A percentile compares a stretch with the other conserved stretches of the same genome.
Evolutionary conservation across 2,888 invertebrate species (phyloP).

Genomic region (Cantharis rufa): DNA sequence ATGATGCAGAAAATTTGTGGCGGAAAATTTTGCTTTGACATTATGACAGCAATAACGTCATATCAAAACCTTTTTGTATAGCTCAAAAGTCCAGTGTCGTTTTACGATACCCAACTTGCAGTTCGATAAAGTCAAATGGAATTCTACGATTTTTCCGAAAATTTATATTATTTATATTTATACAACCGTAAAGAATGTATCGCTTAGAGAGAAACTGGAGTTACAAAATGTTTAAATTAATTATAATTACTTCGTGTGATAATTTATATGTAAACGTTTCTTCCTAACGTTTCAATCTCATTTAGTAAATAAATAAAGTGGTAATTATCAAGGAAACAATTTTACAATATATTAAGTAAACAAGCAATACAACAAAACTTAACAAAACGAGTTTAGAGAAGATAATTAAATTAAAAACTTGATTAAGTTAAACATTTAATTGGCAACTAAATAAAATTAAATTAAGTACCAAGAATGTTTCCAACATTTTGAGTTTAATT

Average conservation of each 20-base stretch:
- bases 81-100: not conserved
- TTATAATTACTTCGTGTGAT: not conserved
- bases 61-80: slow-evolving; percentile 9
- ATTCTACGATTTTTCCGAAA: not conserved
- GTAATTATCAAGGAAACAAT: not conserved
- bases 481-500: not conserved
- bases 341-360: not conserved
- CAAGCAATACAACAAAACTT: not conserved
- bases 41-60: slow-evolving; percentile 12
- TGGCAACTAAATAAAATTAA: not conserved
- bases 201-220: not conserved
- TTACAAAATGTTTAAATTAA: not conserved
- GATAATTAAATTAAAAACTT: not conserved
- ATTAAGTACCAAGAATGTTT: not conserved
- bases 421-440: not conserved
- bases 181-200: not conserved
- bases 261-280: not conserved
- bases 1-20: slow-evolving; percentile 16
- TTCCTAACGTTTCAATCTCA: not conserved
- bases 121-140: not conserved
- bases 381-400: not conserved
- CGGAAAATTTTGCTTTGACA: slow-evolving; percentile 15
- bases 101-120: not conserved
- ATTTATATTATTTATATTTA: not conserved
- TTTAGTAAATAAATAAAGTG: not conserved